These are phyloP conservation scores for Zaprionus ornatus DNA, from an alignment of 1,140 invertebrate species.

Conservation along the genomic window DNA sequence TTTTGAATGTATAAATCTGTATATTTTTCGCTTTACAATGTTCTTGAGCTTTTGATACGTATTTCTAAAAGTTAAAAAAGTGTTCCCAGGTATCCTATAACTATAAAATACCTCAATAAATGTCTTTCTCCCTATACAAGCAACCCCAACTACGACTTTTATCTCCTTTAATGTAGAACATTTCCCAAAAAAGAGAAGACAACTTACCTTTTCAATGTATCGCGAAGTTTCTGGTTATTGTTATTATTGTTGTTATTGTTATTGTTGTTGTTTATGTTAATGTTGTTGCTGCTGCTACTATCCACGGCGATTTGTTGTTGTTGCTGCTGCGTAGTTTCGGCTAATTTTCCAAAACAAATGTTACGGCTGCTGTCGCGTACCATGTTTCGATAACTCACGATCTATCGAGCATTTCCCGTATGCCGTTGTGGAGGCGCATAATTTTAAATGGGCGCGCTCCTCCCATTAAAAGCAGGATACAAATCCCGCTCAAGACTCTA, in stretches of 20 bases:
- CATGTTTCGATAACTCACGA: constrained; percentile 90
- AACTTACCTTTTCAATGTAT: constrained; percentile 98
- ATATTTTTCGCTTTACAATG: too few relatives aligned
- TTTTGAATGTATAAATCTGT: too few relatives aligned
- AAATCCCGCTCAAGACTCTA: constrained; percentile 30
- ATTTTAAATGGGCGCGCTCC: constrained; percentile 77
- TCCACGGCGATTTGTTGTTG: constrained; percentile 66
- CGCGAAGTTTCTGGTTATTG: constrained; percentile 88
- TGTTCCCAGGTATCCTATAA: too few relatives aligned
- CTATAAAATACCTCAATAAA: not conserved
- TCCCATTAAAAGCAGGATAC: constrained; percentile 62
- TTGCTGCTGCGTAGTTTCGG: constrained; percentile 93
- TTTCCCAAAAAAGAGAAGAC: not conserved
- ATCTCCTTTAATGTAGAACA: not conserved
- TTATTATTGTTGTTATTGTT: constrained; percentile 57
- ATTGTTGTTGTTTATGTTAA: constrained; percentile 42
- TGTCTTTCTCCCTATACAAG: not conserved
- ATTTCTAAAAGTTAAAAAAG: too few relatives aligned
- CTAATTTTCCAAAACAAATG: constrained; percentile 99
- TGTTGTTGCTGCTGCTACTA: constrained; percentile 64
- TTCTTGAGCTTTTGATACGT: too few relatives aligned
- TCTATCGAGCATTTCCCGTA: constrained; percentile 74
- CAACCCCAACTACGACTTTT: not conserved
- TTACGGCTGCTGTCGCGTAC: constrained; percentile 99
- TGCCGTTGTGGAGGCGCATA: constrained; percentile 74